phyloP scores from a whole-genome alignment of 2,888 invertebrate genomes.

The Neoitamus cyanurus region DNA sequence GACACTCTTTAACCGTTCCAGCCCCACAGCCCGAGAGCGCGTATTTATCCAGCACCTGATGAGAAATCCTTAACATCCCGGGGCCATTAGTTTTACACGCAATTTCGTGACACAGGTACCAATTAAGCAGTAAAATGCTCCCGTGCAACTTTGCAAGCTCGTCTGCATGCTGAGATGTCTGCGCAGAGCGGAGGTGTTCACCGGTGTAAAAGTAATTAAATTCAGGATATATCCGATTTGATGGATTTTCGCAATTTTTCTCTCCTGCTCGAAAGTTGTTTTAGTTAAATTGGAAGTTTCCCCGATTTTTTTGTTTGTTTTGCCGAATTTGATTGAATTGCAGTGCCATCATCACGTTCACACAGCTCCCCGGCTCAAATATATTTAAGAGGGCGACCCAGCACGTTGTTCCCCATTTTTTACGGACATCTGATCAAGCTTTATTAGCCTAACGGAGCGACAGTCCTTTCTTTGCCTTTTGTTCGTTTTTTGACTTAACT shows the following conservation, averaged over 20 bases:
- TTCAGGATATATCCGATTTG: constrained; percentile 28
- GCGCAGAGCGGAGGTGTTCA: not conserved
- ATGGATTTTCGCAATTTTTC: constrained; percentile 35
- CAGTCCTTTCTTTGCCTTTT: not conserved
- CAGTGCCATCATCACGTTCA: not conserved
- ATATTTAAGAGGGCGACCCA: not conserved
- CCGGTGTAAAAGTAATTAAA: constrained; percentile 37
- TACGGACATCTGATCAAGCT: not conserved
- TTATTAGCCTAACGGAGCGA: not conserved
- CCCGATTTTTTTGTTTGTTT: constrained; percentile 2
- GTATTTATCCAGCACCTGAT: constrained; percentile 28
- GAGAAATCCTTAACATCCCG: constrained; percentile 39
- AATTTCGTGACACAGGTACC: constrained; percentile 47
- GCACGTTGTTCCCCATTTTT: not conserved
- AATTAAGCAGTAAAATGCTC: constrained; percentile 44
- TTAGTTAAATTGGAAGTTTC: constrained; percentile 33
- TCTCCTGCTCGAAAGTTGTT: constrained; percentile 11
- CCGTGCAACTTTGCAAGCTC: constrained; percentile 22
- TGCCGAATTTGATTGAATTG: constrained; percentile 25
- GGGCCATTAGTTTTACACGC: constrained; percentile 50
- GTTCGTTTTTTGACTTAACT: not conserved
- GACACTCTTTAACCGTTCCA: not conserved
- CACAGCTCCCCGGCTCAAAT: constrained; percentile 2
- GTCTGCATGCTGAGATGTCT: constrained; percentile 19
- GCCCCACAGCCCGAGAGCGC: not conserved